phyloP scores from a whole-genome alignment of 2,888 invertebrate genomes.

The Leptinotarsa tumamoca region DNA sequence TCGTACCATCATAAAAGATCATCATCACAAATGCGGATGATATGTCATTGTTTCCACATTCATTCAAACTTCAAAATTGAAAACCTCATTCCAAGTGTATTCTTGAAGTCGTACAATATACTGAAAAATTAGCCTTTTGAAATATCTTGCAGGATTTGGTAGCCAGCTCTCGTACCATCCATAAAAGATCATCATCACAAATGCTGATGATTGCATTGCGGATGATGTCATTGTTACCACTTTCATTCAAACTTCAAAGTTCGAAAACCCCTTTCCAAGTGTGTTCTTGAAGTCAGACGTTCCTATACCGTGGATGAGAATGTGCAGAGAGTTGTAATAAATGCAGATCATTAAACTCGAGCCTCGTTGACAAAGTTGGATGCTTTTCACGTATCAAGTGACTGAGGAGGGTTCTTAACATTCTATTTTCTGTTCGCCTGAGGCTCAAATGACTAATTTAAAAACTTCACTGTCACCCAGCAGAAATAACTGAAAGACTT shows the following conservation, averaged over 20 bases:
- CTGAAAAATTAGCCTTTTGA: too few species aligned
- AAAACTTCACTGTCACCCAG: background rate
- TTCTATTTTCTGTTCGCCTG: constrained; percentile 30
- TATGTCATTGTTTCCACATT: too few species aligned
- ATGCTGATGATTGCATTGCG: too few species aligned
- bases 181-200: too few species aligned
- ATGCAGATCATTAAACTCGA: constrained; percentile 5
- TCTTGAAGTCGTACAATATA: background rate
- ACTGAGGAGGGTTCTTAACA: constrained; percentile 39
- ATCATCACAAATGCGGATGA: too few species aligned
- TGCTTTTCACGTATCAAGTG: background rate
- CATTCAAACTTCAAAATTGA: background rate
- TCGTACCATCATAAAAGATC: too few species aligned
- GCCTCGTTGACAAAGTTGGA: constrained; percentile 15
- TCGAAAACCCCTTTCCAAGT: too few species aligned
- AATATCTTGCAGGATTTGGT: too few species aligned
- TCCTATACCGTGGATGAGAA: background rate
- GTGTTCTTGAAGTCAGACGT: background rate
- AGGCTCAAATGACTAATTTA: background rate
- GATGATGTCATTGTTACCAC: too few species aligned
- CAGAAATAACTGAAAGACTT: constrained; percentile 5
- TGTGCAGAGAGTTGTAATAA: background rate
- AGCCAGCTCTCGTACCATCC: too few species aligned
- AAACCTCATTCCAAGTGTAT: too few species aligned
- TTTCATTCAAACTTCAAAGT: background rate